A percentile compares a stretch with the other conserved stretches of the same genome.
These are phyloP conservation scores for Syngnathus rostellatus DNA, from an alignment of 2,797 vertebrate species.

Conservation along the genomic window DNA sequence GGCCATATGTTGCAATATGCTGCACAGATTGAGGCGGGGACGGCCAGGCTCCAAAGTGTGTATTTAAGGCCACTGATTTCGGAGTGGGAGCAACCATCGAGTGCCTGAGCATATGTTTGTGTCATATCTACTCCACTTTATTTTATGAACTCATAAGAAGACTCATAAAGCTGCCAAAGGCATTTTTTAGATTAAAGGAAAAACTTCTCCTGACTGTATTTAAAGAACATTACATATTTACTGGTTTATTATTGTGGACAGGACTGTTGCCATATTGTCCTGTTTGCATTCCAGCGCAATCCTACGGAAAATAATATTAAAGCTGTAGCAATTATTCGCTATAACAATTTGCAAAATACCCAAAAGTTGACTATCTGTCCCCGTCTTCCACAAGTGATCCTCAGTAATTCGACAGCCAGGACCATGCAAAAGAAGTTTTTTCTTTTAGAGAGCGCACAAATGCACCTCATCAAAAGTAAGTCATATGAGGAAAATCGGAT, in stretches of 20 bases:
- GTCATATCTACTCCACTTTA: slow-evolving; percentile 34
- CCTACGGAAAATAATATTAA: neutral
- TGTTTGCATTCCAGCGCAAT: neutral
- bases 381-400: too few species aligned
- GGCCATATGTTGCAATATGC: slow-evolving; percentile 63
- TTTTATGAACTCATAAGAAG: slow-evolving; percentile 22
- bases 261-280: neutral
- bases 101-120: slow-evolving; percentile 48
- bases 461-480: slow-evolving; percentile 36
- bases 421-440: slow-evolving; percentile 2
- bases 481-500: slow-evolving; percentile 46
- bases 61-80: slow-evolving; percentile 44
- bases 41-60: slow-evolving; percentile 22
- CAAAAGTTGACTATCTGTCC: too few species aligned
- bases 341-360: too few species aligned
- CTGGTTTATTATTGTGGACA: neutral
- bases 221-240: neutral
- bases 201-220: slow-evolving; percentile 1
- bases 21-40: slow-evolving; percentile 50
- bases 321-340: neutral
- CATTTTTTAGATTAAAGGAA: slow-evolving; percentile 12
- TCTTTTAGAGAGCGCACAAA: slow-evolving; percentile 13
- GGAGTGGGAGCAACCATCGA: slow-evolving; percentile 41
- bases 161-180: slow-evolving; percentile 10
- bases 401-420: slow-evolving; percentile 41